Evolutionary conservation across 2,797 vertebrate genomes (phyloP), one percentile per base, ranked within the genome.

Genomic region (Acanthopagrus latus): DNA sequence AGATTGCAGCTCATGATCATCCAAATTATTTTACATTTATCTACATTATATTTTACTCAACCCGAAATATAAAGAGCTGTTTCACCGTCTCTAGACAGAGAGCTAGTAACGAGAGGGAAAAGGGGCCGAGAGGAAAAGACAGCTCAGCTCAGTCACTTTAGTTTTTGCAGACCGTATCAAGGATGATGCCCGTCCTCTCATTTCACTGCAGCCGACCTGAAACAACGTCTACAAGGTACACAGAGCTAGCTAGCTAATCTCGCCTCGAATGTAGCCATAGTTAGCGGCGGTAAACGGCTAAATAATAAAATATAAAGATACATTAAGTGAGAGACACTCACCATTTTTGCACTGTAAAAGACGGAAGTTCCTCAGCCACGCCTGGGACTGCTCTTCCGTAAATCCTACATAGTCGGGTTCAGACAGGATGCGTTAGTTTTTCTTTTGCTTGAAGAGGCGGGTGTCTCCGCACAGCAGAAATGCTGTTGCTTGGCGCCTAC

Each of bases 321-420:
- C 3, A 74, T 51, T 52, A 50, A 38, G 7, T 1, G 68, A 10
- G 63, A 21, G n/a, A 76, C 46, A 74, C 94, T 94, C 91, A 96
- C 95, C 95, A 96, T 96, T 92, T 94, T 94, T 89, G 78, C 76
- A 90, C 88, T 81, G 89, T 87, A 79, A 74, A 95, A 96, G 94
- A 90, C 95, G 95, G 95, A 96, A 96, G 95, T 95, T 89, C 81
- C 71, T 89, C 90, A 89, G 93, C 94, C 94, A 95, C 95, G 95
- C 95, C 95, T 95, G 92, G 69, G 68, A 93, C 91, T 88, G 66
- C 63, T 86, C 91, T 95, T 95, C 94, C 93, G 93, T 92, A 91
- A 91, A 93, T 89, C 87, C 86, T 83, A 80, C 88, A 89, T 86
- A 29, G 76, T 75, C 77, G 48, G 58, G 57, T 12, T 76, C 29